A percentile compares a stretch with the other conserved stretches of the same genome.
phyloP scores from a whole-genome alignment of 2,113 vertebrate genomes.

The Chitala chitala region DNA sequence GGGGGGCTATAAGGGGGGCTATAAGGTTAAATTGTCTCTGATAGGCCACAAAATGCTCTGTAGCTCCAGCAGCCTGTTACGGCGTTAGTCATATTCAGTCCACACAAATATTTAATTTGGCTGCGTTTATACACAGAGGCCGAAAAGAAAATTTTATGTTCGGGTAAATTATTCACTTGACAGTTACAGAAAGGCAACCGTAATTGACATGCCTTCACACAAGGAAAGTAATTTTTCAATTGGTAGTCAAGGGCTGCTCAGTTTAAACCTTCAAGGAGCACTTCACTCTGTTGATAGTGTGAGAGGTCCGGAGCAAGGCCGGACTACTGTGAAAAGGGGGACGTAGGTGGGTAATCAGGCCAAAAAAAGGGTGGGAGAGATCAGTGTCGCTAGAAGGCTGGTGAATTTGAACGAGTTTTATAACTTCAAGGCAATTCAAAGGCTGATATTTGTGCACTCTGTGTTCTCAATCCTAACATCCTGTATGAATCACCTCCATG shows the following conservation, averaged over 20 bases:
- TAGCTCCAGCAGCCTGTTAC: conserved; percentile 2
- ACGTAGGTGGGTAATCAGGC: conserved; percentile 12
- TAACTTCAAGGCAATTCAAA: conserved; percentile 4
- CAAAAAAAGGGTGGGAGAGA: conserved; percentile 5
- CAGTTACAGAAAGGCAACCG: conserved; percentile 26
- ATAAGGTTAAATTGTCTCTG: too few species aligned
- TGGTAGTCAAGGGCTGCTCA: conserved; percentile 17
- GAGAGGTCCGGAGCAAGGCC: conserved; percentile 6
- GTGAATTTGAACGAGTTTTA: conserved; percentile 5
- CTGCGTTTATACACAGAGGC: background rate
- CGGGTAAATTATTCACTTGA: conserved; percentile 33
- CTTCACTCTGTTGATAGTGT: conserved; percentile 1
- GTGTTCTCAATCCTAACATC: background rate
- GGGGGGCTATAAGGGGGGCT: too few species aligned
- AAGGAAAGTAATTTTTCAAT: conserved; percentile 29
- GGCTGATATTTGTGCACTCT: background rate
- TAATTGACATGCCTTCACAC: conserved; percentile 25
- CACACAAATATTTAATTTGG: conserved; percentile 25
- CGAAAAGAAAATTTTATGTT: conserved; percentile 12
- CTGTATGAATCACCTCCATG: background rate
- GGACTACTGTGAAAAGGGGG: background rate
- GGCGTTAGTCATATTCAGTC: background rate
- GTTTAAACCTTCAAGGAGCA: conserved; percentile 17
- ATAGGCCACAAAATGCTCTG: too few species aligned
- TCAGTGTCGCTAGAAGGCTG: background rate